phyloP scores from a whole-genome alignment of 2,113 vertebrate genomes.

The Hyperoodon ampullatus region DNA sequence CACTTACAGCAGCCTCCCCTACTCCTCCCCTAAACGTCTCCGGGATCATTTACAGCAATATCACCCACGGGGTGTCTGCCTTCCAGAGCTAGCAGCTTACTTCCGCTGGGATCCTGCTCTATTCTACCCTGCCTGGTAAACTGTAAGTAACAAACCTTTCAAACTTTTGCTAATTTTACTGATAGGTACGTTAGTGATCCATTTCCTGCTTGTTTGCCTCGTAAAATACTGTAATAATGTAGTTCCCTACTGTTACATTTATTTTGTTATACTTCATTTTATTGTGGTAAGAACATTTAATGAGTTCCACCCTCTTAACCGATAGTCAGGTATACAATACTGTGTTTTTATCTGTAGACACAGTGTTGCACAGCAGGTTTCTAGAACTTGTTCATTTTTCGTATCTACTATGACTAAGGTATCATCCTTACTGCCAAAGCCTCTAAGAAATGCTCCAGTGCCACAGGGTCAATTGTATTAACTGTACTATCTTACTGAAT shows the following conservation, averaged over 20 bases:
- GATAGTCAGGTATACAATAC: neutral
- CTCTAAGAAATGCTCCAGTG: neutral
- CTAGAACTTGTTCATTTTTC: neutral
- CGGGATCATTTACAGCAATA: neutral
- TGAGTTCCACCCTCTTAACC: neutral
- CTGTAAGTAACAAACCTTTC: neutral
- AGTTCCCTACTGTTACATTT: neutral
- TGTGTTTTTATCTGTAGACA: neutral
- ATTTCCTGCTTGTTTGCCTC: neutral
- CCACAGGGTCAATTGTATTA: neutral
- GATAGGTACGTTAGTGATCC: neutral
- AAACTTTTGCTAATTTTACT: neutral
- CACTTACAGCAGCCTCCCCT: neutral
- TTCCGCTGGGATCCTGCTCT: neutral
- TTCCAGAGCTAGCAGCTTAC: neutral
- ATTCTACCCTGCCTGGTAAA: neutral
- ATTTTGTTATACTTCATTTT: neutral
- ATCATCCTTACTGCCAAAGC: neutral
- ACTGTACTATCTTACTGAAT: neutral
- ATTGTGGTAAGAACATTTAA: neutral
- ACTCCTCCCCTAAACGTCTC: neutral
- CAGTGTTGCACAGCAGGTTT: neutral
- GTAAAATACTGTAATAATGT: neutral
- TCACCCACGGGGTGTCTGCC: neutral
- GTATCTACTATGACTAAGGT: neutral